Evolutionary conservation across 2,797 vertebrate genomes (phyloP).

Genomic region (Chaetodon trifasciatus): DNA sequence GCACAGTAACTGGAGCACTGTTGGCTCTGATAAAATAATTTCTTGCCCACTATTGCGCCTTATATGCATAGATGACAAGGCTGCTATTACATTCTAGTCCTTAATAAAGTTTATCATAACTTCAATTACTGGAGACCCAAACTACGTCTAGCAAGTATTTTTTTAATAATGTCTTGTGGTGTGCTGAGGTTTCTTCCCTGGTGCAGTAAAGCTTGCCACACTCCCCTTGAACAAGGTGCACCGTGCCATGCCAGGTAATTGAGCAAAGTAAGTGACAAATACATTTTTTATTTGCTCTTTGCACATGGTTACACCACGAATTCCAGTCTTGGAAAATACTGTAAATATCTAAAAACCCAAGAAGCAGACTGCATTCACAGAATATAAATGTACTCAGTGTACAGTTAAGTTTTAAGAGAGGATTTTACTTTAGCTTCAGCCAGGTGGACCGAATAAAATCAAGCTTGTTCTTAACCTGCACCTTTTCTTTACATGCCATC

Average conservation of each 20-base stretch:
- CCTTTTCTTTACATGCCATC: too few relatives aligned
- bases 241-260: neutral
- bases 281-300: neutral
- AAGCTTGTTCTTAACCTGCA: too few relatives aligned
- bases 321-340: neutral
- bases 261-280: neutral
- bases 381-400: neutral
- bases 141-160: neutral
- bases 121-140: conserved; percentile 10
- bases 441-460: too few relatives aligned
- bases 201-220: neutral
- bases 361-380: neutral
- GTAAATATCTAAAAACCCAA: neutral
- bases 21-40: conserved; percentile 13
- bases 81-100: neutral
- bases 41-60: neutral
- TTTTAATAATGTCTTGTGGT: neutral
- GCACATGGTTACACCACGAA: neutral
- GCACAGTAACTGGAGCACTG: neutral
- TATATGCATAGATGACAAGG: neutral
- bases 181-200: neutral
- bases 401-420: too few relatives aligned
- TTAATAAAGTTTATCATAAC: neutral
- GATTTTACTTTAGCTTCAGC: too few relatives aligned
- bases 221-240: neutral